Percentiles rank a stretch among this genome's conserved stretches.
Evolutionary conservation across 2,888 invertebrate species (phyloP).

Genomic region (Lydus trimaculatus): DNA sequence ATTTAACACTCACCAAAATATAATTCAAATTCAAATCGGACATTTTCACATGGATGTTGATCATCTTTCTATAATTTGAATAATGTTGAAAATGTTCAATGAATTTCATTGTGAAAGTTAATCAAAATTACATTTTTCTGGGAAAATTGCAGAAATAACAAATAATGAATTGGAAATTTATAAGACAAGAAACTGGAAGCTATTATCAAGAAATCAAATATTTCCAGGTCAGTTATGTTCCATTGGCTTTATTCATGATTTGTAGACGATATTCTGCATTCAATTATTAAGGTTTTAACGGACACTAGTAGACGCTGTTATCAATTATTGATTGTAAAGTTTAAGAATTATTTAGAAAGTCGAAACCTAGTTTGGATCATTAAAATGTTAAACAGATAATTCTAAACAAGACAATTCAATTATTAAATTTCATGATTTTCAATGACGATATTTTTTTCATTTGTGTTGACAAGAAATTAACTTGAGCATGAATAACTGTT

Average conservation of each 20-base stretch:
- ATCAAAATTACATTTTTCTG: not conserved
- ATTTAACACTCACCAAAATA: constrained; percentile 37
- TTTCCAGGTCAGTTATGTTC: not conserved
- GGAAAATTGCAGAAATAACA: not conserved
- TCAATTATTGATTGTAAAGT: not conserved
- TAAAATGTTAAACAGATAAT: not conserved
- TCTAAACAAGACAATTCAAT: not conserved
- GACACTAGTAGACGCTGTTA: not conserved
- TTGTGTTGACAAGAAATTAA: constrained; percentile 6
- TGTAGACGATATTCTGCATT: not conserved
- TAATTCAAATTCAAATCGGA: constrained; percentile 26
- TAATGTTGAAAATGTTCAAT: not conserved
- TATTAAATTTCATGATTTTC: not conserved
- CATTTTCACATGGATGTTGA: constrained; percentile 5
- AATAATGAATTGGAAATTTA: not conserved
- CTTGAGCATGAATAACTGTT: constrained; percentile 1
- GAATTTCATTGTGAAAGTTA: no score
- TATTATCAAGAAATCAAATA: not conserved
- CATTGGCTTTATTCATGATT: not conserved
- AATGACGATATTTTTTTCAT: not conserved
- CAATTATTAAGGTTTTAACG: not conserved
- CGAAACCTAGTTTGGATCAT: not conserved
- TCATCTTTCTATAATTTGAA: not conserved
- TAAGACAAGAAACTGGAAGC: not conserved
- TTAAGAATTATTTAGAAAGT: not conserved